Evolutionary conservation across 2,113 vertebrate genomes (phyloP).

Genomic region (Boulengeromyrus knoepffleri): DNA sequence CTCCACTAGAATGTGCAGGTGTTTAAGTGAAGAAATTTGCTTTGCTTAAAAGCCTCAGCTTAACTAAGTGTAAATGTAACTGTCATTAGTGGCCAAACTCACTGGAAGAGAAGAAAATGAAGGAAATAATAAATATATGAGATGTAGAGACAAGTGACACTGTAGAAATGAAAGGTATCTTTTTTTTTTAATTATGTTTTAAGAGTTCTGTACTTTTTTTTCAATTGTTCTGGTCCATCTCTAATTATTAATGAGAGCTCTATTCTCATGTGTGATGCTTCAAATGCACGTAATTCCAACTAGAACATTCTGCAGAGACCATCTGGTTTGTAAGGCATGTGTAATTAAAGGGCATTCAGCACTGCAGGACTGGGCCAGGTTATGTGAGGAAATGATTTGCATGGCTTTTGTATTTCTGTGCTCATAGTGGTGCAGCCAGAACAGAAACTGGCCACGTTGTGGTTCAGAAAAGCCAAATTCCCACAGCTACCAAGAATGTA

Average conservation of each 20-base stretch:
- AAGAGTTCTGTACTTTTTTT: neutral
- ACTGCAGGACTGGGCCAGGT: neutral
- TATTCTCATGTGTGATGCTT: neutral
- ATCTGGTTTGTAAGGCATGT: neutral
- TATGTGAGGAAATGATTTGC: neutral
- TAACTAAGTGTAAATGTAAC: neutral
- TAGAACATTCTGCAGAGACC: neutral
- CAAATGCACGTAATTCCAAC: neutral
- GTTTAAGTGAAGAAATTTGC: neutral
- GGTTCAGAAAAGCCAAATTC: neutral
- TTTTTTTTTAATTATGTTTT: neutral
- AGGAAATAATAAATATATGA: neutral
- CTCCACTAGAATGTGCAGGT: neutral
- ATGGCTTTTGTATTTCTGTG: neutral
- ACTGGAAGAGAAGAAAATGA: constrained; percentile 2
- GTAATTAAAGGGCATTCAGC: neutral
- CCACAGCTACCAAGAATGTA: neutral
- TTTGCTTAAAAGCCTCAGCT: neutral
- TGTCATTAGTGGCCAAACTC: neutral
- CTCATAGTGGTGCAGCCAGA: neutral
- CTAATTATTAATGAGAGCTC: neutral
- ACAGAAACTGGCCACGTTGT: neutral
- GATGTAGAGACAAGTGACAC: neutral
- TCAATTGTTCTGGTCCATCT: neutral
- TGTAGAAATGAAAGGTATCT: neutral